These are phyloP conservation scores for Habrosyne pyritoides DNA, from an alignment of 2,888 invertebrate species.

Conservation along the genomic window DNA sequence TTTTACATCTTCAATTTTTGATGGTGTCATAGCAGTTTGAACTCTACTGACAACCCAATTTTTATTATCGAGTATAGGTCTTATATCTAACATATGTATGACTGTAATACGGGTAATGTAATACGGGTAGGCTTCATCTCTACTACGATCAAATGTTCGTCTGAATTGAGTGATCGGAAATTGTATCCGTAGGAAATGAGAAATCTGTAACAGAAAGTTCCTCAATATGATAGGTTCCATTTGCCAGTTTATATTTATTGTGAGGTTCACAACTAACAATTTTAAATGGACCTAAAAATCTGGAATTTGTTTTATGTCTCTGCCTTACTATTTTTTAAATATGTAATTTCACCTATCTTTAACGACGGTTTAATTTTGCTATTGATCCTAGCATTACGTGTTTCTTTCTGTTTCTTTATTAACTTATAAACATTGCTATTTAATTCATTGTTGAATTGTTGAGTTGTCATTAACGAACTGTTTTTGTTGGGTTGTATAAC, in stretches of 20 bases:
- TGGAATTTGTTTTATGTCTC: neutral
- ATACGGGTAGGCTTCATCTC: constrained; percentile 11
- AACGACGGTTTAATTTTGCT: neutral
- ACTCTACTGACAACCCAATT: no score
- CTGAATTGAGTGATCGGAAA: constrained; percentile 9
- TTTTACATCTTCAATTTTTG: no score
- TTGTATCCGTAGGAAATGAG: constrained; percentile 14
- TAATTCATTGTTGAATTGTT: no score
- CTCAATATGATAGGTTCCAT: no score
- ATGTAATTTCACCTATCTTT: no score
- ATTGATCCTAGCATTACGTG: constrained; percentile 8
- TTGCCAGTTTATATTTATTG: no score
- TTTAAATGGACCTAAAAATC: constrained; percentile 1
- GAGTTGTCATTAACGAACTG: no score
- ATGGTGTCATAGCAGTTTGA: no score
- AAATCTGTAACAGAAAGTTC: constrained; percentile 19
- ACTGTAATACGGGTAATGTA: constrained; percentile 1
- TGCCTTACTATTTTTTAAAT: no score
- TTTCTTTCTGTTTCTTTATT: constrained; percentile 21
- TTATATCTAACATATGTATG: constrained; percentile 11
- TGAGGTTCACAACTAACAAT: no score
- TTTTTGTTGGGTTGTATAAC: no score
- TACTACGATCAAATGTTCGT: constrained; percentile 16
- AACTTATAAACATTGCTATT: constrained; percentile 7
- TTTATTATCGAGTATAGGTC: neutral